Evolutionary conservation across 2,888 invertebrate genomes (phyloP).

Genomic region (Phortica magna): DNA sequence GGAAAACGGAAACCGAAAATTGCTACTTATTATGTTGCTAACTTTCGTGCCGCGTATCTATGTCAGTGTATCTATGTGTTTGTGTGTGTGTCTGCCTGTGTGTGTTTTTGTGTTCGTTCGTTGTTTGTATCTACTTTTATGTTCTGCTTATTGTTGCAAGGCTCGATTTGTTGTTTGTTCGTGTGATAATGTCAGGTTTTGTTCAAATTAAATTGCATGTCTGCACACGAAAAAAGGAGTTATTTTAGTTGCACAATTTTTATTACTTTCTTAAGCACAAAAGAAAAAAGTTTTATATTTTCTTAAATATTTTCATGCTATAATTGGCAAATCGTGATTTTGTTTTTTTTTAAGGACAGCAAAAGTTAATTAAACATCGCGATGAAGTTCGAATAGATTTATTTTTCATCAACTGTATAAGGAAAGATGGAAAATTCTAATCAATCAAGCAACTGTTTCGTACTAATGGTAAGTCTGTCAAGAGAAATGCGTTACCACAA

Average conservation of each 20-base stretch:
- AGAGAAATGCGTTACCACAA: too few relatives aligned
- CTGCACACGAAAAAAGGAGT: conserved; percentile 39
- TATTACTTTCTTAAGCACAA: not conserved
- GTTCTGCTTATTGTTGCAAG: not conserved
- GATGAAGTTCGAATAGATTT: not conserved
- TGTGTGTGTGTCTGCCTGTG: conserved; percentile 29
- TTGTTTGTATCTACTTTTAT: not conserved
- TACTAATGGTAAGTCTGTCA: too few relatives aligned
- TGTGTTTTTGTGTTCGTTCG: conserved; percentile 20
- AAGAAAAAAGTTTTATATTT: not conserved
- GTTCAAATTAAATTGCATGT: conserved; percentile 72
- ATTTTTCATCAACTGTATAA: too few relatives aligned
- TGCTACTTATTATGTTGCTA: conserved; percentile 72
- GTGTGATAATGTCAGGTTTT: conserved; percentile 72
- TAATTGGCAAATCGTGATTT: not conserved
- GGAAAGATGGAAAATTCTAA: too few relatives aligned
- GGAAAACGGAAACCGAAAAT: conserved; percentile 71
- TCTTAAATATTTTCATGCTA: not conserved
- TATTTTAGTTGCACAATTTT: not conserved
- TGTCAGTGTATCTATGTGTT: conserved; percentile 25
- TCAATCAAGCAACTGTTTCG: too few relatives aligned
- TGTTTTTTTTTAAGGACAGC: not conserved
- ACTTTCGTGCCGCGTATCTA: conserved; percentile 56
- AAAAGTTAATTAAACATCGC: not conserved
- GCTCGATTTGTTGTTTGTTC: conserved; percentile 23